Evolutionary conservation across 2,888 invertebrate species (phyloP).

Genomic region (Incurvaria masculella): DNA sequence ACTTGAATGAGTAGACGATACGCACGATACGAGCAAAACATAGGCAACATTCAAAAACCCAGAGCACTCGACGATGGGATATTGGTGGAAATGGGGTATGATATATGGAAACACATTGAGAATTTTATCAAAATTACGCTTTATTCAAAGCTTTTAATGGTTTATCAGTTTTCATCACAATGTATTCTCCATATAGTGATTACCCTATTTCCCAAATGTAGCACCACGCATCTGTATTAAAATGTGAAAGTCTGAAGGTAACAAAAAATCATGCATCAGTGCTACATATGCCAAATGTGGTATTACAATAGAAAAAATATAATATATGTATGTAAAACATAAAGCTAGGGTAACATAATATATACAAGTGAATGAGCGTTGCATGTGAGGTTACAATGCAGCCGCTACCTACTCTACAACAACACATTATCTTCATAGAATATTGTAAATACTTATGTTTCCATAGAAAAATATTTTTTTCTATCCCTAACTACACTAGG

Average conservation of each 20-base stretch:
- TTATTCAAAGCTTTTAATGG: slow-evolving; percentile 64
- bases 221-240: slow-evolving; percentile 52
- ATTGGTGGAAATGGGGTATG: slow-evolving; percentile 24
- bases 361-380: slow-evolving; percentile 20
- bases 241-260: slow-evolving; percentile 39
- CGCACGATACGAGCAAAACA: too few species aligned
- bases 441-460: slow-evolving; percentile 36
- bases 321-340: slow-evolving; percentile 46
- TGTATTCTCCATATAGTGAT: slow-evolving; percentile 68
- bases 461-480: slow-evolving; percentile 57
- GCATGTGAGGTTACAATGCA: background rate
- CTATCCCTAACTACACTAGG: slow-evolving; percentile 27
- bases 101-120: slow-evolving; percentile 66
- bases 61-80: too few species aligned
- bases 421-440: slow-evolving; percentile 43
- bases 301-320: slow-evolving; percentile 44
- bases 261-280: slow-evolving; percentile 47
- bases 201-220: slow-evolving; percentile 63
- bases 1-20: too few species aligned
- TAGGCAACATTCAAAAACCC: too few species aligned
- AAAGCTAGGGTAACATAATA: slow-evolving; percentile 42
- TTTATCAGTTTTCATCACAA: slow-evolving; percentile 58
- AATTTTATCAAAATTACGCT: slow-evolving; percentile 64
- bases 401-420: background rate
- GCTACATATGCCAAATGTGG: slow-evolving; percentile 60